Percentiles rank a stretch among this genome's conserved stretches.
Conservation (phyloP, 1,140 invertebrate species). For the Pogonognathellus flavescens region DNA sequence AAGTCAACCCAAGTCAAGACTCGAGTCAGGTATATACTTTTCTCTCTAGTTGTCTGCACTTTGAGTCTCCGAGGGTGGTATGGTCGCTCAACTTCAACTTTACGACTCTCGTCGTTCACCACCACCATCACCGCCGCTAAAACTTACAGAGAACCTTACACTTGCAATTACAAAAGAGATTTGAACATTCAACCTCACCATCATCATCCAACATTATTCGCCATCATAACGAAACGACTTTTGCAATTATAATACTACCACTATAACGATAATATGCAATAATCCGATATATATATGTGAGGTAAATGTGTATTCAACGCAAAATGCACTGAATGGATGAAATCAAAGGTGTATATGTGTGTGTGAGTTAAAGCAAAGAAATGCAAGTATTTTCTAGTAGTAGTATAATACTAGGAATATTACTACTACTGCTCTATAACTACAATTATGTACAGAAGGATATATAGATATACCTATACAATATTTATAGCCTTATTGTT, state of each 20-base stretch:
- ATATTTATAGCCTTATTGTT: background rate
- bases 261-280: too few relatives aligned
- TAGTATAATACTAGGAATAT: background rate
- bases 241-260: too few relatives aligned
- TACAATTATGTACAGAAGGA: background rate
- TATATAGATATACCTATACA: background rate
- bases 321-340: too few relatives aligned
- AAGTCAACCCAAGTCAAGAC: conserved; percentile 27
- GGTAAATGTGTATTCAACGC: background rate
- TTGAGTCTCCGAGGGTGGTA: conserved; percentile 44
- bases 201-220: too few relatives aligned
- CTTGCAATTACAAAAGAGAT: too few relatives aligned
- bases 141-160: too few relatives aligned
- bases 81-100: conserved; percentile 2
- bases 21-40: conserved; percentile 20
- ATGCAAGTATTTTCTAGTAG: background rate
- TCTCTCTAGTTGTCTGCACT: conserved; percentile 35
- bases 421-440: background rate
- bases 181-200: too few relatives aligned
- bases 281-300: background rate
- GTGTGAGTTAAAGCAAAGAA: too few relatives aligned
- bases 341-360: too few relatives aligned
- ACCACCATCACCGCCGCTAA: too few relatives aligned
- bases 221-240: too few relatives aligned
- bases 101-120: conserved; percentile 10